A percentile compares a stretch with the other conserved stretches of the same genome.
Conservation (phyloP, 2,113 vertebrate genomes). For the Oryzias melastigma region DNA sequence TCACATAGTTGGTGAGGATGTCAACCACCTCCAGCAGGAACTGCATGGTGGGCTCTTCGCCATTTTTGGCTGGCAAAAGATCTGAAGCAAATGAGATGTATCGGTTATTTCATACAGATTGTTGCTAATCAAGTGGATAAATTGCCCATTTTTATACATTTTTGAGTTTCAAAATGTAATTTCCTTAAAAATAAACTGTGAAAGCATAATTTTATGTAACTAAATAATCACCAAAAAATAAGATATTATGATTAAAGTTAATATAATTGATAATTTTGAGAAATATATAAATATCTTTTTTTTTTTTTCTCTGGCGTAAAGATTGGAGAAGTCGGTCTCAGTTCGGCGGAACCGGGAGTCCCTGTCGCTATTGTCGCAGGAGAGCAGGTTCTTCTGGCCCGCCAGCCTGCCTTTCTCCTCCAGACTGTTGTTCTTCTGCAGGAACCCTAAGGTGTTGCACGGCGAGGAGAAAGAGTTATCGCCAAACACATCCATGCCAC, state of each 20-base stretch:
- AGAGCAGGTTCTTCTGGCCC: slow-evolving; percentile 86
- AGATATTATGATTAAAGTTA: too few species aligned
- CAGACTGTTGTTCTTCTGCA: slow-evolving; percentile 97
- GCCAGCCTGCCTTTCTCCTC: slow-evolving; percentile 90
- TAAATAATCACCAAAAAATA: too few species aligned
- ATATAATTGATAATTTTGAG: neutral
- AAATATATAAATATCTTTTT: neutral
- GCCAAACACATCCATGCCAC: slow-evolving; percentile 67
- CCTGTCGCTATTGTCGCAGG: slow-evolving; percentile 88
- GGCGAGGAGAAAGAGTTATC: slow-evolving; percentile 75
- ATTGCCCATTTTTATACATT: too few species aligned
- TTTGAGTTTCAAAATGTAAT: too few species aligned
- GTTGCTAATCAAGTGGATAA: too few species aligned
- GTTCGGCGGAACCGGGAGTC: slow-evolving; percentile 85
- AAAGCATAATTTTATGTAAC: too few species aligned
- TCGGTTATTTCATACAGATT: neutral
- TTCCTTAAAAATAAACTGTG: too few species aligned
- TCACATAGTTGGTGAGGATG: slow-evolving; percentile 94
- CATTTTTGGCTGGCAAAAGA: slow-evolving; percentile 95
- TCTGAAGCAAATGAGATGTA: slow-evolving; percentile 68
- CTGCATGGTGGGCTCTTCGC: slow-evolving; percentile 94
- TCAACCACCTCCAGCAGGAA: slow-evolving; percentile 95
- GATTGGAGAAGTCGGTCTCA: slow-evolving; percentile 97
- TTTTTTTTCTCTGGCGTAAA: slow-evolving; percentile 84
- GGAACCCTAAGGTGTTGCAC: slow-evolving; percentile 86